Conservation (phyloP, 1,140 invertebrate genomes). For the Geopemphigus sp. region DNA sequence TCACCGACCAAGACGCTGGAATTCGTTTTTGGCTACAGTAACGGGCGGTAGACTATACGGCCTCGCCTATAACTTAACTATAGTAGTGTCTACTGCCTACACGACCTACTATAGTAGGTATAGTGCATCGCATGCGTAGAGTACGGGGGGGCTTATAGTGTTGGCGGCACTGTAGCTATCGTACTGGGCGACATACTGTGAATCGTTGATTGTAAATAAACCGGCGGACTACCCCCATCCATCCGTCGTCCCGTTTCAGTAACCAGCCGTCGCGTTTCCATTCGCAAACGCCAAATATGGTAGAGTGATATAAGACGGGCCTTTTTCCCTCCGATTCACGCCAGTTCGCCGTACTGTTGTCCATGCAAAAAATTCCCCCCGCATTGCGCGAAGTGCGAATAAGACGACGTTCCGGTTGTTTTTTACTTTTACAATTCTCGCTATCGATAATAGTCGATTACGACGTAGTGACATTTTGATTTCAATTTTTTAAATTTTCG, state of each 20-base stretch:
- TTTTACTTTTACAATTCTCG: background rate
- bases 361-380: background rate
- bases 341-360: constrained; percentile 13
- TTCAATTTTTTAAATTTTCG: background rate
- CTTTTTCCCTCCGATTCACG: constrained; percentile 39
- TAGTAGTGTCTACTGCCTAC: too few species aligned
- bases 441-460: background rate
- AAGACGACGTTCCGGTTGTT: constrained; percentile 5
- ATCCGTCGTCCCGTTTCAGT: constrained; percentile 3
- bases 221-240: constrained; percentile 34
- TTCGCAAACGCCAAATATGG: constrained; percentile 44
- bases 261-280: constrained; percentile 22
- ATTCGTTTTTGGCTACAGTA: too few species aligned
- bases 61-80: too few species aligned
- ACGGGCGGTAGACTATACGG: too few species aligned
- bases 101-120: too few species aligned
- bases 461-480: background rate
- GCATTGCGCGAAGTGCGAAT: background rate
- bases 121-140: too few species aligned
- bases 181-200: background rate
- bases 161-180: background rate
- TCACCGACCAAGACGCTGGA: too few species aligned
- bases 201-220: constrained; percentile 40
- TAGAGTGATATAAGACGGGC: constrained; percentile 32
- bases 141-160: too few species aligned